These are phyloP conservation scores for Nemopilema nomurai DNA, from an alignment of 30 jellyfish, hydroid and myxozoan genomes.

Conservation along the genomic window DNA sequence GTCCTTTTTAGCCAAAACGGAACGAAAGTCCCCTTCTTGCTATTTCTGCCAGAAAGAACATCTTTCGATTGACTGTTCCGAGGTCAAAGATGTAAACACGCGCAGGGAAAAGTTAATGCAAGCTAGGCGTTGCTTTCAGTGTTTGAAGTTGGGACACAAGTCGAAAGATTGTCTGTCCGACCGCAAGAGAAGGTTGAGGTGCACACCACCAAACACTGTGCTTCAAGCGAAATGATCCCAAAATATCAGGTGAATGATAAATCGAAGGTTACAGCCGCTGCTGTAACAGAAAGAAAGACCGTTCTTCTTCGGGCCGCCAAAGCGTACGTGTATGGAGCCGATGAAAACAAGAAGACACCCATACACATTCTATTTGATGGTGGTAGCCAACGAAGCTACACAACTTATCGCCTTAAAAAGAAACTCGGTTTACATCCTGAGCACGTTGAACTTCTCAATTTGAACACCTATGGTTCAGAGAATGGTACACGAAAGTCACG, in stretches of 20 bases:
- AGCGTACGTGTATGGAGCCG: slow-evolving; percentile 24
- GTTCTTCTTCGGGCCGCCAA: slow-evolving; percentile 22
- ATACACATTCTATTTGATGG: slow-evolving; percentile 21
- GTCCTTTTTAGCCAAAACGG: slow-evolving; percentile 15
- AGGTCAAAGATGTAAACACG: slow-evolving; percentile 5
- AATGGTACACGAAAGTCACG: not conserved
- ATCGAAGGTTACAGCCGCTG: not conserved
- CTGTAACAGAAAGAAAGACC: not conserved
- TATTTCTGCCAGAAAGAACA: slow-evolving; percentile 45
- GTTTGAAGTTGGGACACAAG: slow-evolving; percentile 42
- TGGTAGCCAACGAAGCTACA: slow-evolving; percentile 46
- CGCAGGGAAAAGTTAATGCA: slow-evolving; percentile 24
- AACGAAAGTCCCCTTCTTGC: not conserved
- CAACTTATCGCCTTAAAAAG: slow-evolving; percentile 28
- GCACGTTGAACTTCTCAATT: slow-evolving; percentile 4
- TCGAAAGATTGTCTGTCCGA: slow-evolving; percentile 11
- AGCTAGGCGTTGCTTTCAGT: slow-evolving; percentile 33
- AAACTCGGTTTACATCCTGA: slow-evolving; percentile 10
- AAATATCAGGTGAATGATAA: not conserved
- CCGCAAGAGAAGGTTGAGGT: slow-evolving; percentile 7
- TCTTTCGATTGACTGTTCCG: slow-evolving; percentile 26
- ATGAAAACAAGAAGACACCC: slow-evolving; percentile 1
- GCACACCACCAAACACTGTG: slow-evolving; percentile 32
- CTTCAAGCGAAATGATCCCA: not conserved
- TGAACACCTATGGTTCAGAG: slow-evolving; percentile 26